A percentile compares a stretch with the other conserved stretches of the same genome.
Conservation (phyloP, 2,113 vertebrate genomes). For the Vimba vimba region DNA sequence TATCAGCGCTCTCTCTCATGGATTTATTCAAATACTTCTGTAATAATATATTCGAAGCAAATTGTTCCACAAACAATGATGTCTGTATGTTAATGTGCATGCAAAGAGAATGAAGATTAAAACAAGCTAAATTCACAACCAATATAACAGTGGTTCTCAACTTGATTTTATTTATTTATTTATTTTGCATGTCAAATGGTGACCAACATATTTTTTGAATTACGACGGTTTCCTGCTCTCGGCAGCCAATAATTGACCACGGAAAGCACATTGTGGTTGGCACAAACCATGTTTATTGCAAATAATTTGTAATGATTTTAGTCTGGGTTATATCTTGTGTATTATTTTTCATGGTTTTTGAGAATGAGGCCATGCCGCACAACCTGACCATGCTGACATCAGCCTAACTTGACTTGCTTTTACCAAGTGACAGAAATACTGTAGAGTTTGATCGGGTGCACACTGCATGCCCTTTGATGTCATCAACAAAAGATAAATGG, state of each 20-base stretch:
- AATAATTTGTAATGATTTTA: not conserved
- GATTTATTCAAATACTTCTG: constrained; percentile 7
- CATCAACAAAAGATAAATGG: not conserved
- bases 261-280: not conserved
- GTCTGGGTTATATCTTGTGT: not conserved
- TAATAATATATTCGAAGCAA: not conserved
- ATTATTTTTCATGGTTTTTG: not conserved
- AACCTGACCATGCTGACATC: not conserved
- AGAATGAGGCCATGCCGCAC: not conserved
- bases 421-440: not conserved
- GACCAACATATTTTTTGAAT: not conserved
- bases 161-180: too few relatives aligned
- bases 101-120: not conserved
- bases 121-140: not conserved
- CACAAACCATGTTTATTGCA: not conserved
- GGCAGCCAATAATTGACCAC: not conserved
- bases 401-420: not conserved
- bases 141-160: constrained; percentile 9
- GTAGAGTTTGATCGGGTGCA: not conserved
- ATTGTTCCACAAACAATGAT: not conserved
- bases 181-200: not conserved
- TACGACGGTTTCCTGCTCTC: not conserved
- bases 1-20: not conserved
- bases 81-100: not conserved
- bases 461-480: not conserved